phyloP scores from a whole-genome alignment of 2,113 vertebrate species.

The Callospermophilus lateralis region DNA sequence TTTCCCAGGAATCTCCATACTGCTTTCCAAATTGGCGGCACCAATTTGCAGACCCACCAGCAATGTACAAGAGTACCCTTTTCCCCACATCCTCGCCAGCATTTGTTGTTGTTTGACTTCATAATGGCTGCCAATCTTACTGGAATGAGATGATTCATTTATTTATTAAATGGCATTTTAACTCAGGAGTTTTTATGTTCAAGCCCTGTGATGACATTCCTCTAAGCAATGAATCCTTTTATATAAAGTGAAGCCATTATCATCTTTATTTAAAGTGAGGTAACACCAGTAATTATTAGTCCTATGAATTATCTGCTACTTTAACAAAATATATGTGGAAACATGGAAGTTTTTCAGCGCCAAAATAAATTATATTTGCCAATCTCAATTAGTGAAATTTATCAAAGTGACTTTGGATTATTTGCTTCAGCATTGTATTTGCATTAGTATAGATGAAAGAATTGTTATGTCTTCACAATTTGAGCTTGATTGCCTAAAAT shows the following conservation, averaged over 20 bases:
- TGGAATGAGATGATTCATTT: too few species aligned
- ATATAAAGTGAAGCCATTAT: neutral
- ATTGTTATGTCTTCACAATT: too few species aligned
- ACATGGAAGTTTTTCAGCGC: neutral
- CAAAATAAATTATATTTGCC: neutral
- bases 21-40: too few species aligned
- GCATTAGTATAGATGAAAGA: too few species aligned
- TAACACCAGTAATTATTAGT: neutral
- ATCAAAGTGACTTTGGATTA: neutral
- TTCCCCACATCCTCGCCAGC: too few species aligned
- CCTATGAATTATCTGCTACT: neutral
- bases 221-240: neutral
- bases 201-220: neutral
- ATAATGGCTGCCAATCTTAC: too few species aligned
- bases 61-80: too few species aligned
- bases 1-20: too few species aligned
- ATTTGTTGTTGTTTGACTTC: too few species aligned
- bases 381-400: neutral
- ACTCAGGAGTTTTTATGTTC: neutral
- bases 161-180: slow-evolving; percentile 28
- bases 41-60: too few species aligned
- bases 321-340: slow-evolving; percentile 1
- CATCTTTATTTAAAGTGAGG: slow-evolving; percentile 21
- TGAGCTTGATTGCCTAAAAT: too few species aligned
- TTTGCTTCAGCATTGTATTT: too few species aligned